Evolutionary conservation across 2,888 invertebrate genomes (phyloP).

Genomic region (Pelosia muscerda): DNA sequence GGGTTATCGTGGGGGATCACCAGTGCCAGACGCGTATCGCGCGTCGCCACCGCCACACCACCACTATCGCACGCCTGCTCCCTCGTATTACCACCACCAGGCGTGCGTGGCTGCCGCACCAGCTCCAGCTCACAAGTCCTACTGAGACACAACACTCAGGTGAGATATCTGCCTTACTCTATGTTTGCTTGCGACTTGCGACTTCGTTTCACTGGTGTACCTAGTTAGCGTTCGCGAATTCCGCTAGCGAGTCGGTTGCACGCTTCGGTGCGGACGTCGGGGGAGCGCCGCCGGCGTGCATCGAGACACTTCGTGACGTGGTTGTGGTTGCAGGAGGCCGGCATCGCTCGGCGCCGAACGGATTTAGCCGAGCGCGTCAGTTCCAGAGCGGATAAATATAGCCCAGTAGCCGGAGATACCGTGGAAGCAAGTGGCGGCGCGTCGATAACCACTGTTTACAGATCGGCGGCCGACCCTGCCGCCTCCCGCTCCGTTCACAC

Average conservation of each 20-base stretch:
- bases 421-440: slow-evolving; percentile 82
- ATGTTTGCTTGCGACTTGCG: slow-evolving; percentile 66
- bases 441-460: slow-evolving; percentile 85
- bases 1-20: slow-evolving; percentile 81
- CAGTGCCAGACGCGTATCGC: slow-evolving; percentile 77
- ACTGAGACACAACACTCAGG: slow-evolving; percentile 80
- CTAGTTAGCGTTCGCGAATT: slow-evolving; percentile 72
- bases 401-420: slow-evolving; percentile 81
- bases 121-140: slow-evolving; percentile 82
- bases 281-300: slow-evolving; percentile 61
- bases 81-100: slow-evolving; percentile 87
- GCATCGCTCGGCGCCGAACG: slow-evolving; percentile 82
- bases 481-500: slow-evolving; percentile 79
- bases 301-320: slow-evolving; percentile 78
- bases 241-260: slow-evolving; percentile 70
- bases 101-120: slow-evolving; percentile 87
- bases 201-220: slow-evolving; percentile 45
- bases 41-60: slow-evolving; percentile 81
- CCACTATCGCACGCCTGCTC: slow-evolving; percentile 80
- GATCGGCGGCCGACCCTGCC: slow-evolving; percentile 82
- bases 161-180: slow-evolving; percentile 54
- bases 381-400: slow-evolving; percentile 84
- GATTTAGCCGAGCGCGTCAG: slow-evolving; percentile 83
- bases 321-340: slow-evolving; percentile 85
- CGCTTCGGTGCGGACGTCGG: slow-evolving; percentile 60